Evolutionary conservation across 2,113 vertebrate species (phyloP).

Genomic region (Forbesichthys papilliferus): DNA sequence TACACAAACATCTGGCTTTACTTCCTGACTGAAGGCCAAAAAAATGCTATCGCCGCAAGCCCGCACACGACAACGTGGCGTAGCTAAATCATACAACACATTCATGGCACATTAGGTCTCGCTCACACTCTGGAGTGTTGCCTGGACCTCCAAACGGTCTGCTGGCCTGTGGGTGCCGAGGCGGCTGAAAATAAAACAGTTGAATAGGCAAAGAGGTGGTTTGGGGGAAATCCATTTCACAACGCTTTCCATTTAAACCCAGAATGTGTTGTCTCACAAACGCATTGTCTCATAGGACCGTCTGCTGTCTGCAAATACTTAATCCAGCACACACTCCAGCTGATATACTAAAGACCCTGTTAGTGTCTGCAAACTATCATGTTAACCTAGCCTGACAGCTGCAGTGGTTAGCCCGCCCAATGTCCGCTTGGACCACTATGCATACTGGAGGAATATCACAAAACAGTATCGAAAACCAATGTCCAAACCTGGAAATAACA

Average conservation of each 20-base stretch:
- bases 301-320: constrained; percentile 5
- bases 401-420: not conserved
- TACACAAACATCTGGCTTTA: constrained; percentile 1
- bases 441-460: not conserved
- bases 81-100: constrained; percentile 74
- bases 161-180: not conserved
- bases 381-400: constrained; percentile 1
- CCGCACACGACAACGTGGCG: constrained; percentile 69
- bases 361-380: not conserved
- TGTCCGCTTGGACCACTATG: not conserved
- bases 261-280: not conserved
- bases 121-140: constrained; percentile 68
- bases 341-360: not conserved
- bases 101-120: constrained; percentile 56
- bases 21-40: constrained; percentile 47
- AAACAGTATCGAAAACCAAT: not conserved
- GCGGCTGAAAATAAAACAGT: not conserved
- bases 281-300: constrained; percentile 8
- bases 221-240: constrained; percentile 41
- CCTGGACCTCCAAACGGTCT: constrained; percentile 51
- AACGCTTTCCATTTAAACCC: constrained; percentile 28
- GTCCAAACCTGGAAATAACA: not conserved
- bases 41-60: constrained; percentile 47
- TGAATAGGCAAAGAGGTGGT: constrained; percentile 10
- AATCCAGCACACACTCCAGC: not conserved